Percentiles rank a stretch among this genome's conserved stretches.
phyloP scores from a whole-genome alignment of 2,888 invertebrate genomes.

The Epirrhoe alternata region DNA sequence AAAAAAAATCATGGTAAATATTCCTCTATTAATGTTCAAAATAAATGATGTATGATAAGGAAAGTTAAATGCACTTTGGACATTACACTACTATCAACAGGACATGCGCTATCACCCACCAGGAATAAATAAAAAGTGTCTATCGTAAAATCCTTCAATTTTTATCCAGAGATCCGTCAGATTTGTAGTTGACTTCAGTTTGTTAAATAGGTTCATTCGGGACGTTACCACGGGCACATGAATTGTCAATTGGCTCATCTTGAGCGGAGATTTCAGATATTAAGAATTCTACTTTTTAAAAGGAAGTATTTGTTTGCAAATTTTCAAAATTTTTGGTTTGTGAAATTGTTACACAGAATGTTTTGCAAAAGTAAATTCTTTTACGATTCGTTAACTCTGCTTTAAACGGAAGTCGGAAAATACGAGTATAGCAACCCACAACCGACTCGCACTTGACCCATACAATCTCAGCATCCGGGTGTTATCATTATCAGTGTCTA shows the following conservation, averaged over 20 bases:
- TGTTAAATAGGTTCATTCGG: no score
- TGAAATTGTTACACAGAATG: no score
- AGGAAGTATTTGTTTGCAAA: no score
- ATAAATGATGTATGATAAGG: neutral
- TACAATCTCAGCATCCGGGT: slow-evolving; percentile 55
- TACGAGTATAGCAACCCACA: neutral
- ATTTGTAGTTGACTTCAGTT: no score
- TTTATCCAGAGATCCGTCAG: slow-evolving; percentile 5
- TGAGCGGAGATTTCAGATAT: no score
- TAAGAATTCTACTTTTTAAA: no score
- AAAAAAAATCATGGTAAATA: no score
- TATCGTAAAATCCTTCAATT: slow-evolving; percentile 27
- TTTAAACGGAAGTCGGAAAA: neutral
- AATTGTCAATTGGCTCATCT: no score
- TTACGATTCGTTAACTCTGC: neutral
- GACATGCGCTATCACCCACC: slow-evolving; percentile 20
- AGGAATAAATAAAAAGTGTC: slow-evolving; percentile 4
- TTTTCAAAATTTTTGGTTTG: no score
- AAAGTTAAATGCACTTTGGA: slow-evolving; percentile 12
- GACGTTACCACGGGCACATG: no score
- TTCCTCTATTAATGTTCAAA: neutral
- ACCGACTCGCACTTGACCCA: slow-evolving; percentile 36
- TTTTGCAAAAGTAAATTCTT: no score
- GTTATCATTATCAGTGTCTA: slow-evolving; percentile 55
- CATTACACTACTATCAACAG: slow-evolving; percentile 31